Evolutionary conservation across 2,888 invertebrate genomes (phyloP), one percentile per base, ranked within the genome.

Genomic region (Sinodicranocentrus sp.): DNA sequence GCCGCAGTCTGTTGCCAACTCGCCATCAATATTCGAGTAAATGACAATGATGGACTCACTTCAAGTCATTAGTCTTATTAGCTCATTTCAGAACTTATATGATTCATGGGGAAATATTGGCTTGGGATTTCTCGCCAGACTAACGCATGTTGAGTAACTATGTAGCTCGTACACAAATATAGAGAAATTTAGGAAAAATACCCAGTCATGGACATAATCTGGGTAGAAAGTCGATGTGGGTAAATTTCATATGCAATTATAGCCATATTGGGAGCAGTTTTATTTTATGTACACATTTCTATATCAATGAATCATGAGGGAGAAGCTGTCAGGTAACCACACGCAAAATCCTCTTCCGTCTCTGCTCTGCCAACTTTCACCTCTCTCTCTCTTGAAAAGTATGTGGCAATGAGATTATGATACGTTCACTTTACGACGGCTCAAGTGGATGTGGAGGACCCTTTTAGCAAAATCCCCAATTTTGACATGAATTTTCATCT

Each of bases 281-380:
- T 48, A 17, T n/a, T 5, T 17, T 48, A 17, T 15, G 15, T n/a
- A 3, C 48, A n/a, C 2, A n/a, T 48, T 1, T 8, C 17, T 61
- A 59, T 78, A 70, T 68, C 63, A 79, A 79, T 79, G 79, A 71
- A 79, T 72, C 63, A 79, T 79, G 63, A 10, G 52, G 71, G 79
- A 79, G 52, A 71, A 59, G 63, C 79, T 79, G 79, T 79, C 79
- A 79, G 65, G 65, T 63, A 15, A 19, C 52, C 68, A 59, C 85
- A 85, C 85, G 85, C 85, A 80, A 85, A 85, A 68, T 84, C 80
- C 85, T 79, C 85, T 75, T 85, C 85, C 71, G 84, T 85, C 85
- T 85, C 67, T 76, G 73, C 63, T 39, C 52, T 52, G 26, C 25
- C 25, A 10, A 52, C 28, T 28, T 52, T n/a, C 21, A 33, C 43